phyloP scores from a whole-genome alignment of 2,113 vertebrate genomes.

The Sapayoa aenigma region DNA sequence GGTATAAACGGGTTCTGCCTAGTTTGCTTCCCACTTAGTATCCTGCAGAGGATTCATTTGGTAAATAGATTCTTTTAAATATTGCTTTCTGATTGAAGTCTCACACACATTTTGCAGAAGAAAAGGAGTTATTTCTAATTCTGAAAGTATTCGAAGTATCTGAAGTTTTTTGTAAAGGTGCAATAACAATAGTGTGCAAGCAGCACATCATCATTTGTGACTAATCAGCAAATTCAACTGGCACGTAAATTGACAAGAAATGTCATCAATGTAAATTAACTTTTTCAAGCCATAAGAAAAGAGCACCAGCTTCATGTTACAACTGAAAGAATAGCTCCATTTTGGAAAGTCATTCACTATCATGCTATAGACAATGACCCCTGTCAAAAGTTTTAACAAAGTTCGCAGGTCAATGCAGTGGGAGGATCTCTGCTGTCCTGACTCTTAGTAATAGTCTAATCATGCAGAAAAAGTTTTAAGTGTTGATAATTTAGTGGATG shows the following conservation, averaged over 20 bases:
- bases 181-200: not conserved
- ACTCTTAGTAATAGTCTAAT: constrained; percentile 72
- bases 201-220: constrained; percentile 24
- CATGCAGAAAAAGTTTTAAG: constrained; percentile 79
- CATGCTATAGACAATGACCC: constrained; percentile 75
- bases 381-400: constrained; percentile 81
- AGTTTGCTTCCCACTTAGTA: not conserved
- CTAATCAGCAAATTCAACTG: constrained; percentile 44
- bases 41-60: not conserved
- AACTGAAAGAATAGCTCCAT: constrained; percentile 58
- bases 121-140: not conserved
- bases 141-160: not conserved
- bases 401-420: constrained; percentile 79
- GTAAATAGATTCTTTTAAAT: not conserved
- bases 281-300: constrained; percentile 46
- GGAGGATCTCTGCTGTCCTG: constrained; percentile 69
- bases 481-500: constrained; percentile 67
- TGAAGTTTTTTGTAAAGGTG: not conserved
- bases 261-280: constrained; percentile 57
- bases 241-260: constrained; percentile 29
- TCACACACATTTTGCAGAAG: not conserved
- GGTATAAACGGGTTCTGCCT: not conserved
- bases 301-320: constrained; percentile 65
- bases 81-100: not conserved
- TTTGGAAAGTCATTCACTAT: constrained; percentile 67